These are phyloP conservation scores for Drosophila bifasciata DNA, from an alignment of 1,140 invertebrate genomes.

Conservation along the genomic window DNA sequence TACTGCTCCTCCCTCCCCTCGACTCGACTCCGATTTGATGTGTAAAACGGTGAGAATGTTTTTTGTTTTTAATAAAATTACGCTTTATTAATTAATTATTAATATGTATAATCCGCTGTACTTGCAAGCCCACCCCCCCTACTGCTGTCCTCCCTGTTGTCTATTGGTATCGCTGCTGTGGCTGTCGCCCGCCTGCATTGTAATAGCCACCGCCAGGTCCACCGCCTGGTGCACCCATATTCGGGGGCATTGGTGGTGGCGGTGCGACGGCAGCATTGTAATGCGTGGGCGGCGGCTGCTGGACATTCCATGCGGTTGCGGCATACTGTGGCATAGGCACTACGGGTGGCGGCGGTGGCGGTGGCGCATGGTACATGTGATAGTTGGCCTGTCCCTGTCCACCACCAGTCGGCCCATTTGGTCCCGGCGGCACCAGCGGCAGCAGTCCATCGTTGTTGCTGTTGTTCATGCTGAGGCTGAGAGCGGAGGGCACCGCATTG, in stretches of 20 bases:
- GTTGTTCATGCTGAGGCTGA: conserved; percentile 27
- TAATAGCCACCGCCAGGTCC: conserved; percentile 53
- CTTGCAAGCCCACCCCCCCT: not conserved
- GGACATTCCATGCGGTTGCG: conserved; percentile 44
- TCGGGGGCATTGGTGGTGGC: conserved; percentile 65
- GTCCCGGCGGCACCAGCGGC: conserved; percentile 41
- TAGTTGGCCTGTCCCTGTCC: conserved; percentile 35
- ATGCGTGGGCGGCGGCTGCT: conserved; percentile 57
- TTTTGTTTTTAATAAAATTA: conserved; percentile 73
- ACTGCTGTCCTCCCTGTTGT: not conserved
- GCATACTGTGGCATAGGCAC: conserved; percentile 59
- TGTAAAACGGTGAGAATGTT: conserved; percentile 32
- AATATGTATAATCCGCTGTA: conserved; percentile 35
- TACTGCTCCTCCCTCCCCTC: not conserved
- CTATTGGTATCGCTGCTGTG: conserved; percentile 62
- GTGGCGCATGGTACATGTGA: conserved; percentile 68
- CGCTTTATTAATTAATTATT: conserved; percentile 75
- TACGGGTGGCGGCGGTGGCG: conserved; percentile 68
- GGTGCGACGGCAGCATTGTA: conserved; percentile 49
- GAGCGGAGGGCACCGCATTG: conserved; percentile 34
- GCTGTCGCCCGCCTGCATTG: conserved; percentile 40
- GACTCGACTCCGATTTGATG: conserved; percentile 3
- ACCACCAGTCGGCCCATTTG: too few species aligned
- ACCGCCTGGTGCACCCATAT: conserved; percentile 19
- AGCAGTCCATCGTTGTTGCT: conserved; percentile 61